Conservation (phyloP, 1,140 invertebrate species). For the Tetragnatha versicolor region DNA sequence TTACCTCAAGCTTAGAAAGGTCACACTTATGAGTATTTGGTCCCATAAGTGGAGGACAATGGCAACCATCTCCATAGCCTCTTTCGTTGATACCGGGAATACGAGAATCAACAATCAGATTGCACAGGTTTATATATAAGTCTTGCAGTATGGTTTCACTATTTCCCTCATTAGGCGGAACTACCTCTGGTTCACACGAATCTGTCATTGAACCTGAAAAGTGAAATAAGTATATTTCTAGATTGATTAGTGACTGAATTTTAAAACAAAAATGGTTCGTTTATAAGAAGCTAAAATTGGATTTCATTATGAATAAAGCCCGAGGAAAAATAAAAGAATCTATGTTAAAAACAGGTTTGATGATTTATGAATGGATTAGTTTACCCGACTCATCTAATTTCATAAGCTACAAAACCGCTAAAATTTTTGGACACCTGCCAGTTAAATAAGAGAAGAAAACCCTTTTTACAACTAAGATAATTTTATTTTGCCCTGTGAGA, state of each 20-base stretch:
- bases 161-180: not conserved
- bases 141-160: not conserved
- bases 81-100: slow-evolving; percentile 3
- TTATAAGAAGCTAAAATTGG: no score
- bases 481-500: no score
- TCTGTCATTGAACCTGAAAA: slow-evolving; percentile 23
- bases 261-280: no score
- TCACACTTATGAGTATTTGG: slow-evolving; percentile 16
- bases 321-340: no score
- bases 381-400: no score
- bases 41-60: slow-evolving; percentile 34
- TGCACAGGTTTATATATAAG: slow-evolving; percentile 27
- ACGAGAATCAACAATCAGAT: slow-evolving; percentile 38
- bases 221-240: not conserved
- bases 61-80: slow-evolving; percentile 33
- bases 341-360: no score
- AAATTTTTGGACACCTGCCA: no score
- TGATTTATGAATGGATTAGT: no score
- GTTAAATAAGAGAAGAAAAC: no score
- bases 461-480: no score
- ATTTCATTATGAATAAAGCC: no score
- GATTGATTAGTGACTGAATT: not conserved
- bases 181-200: not conserved
- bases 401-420: no score
- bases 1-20: slow-evolving; percentile 25